These are phyloP conservation scores for Ophion ellenae DNA, from an alignment of 2,888 invertebrate genomes.

Conservation along the genomic window DNA sequence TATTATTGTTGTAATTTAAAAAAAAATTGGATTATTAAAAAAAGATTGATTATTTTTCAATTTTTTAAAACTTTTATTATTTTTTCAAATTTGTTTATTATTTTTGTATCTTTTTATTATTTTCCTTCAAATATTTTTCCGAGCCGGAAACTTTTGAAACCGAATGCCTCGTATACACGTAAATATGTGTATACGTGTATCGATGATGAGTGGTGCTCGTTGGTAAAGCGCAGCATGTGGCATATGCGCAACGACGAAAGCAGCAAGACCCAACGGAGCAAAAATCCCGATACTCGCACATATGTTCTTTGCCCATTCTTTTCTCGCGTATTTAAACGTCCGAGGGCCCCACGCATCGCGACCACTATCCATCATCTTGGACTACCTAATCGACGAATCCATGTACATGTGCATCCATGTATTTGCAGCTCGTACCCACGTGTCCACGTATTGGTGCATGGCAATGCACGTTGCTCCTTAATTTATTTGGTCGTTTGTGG, in stretches of 20 bases:
- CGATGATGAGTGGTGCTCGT: constrained; percentile 37
- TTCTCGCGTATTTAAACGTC: constrained; percentile 53
- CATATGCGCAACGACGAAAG: constrained; percentile 46
- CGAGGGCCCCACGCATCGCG: constrained; percentile 65
- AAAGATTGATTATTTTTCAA: too few species aligned
- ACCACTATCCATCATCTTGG: constrained; percentile 64
- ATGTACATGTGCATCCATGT: not conserved
- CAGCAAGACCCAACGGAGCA: constrained; percentile 27
- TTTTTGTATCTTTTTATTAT: too few species aligned
- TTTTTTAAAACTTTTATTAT: too few species aligned
- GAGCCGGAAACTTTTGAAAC: not conserved
- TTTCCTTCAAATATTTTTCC: too few species aligned
- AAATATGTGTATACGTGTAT: constrained; percentile 22
- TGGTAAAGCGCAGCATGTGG: constrained; percentile 66
- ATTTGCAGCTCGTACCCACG: not conserved
- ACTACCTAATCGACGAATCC: constrained; percentile 46
- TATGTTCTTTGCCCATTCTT: constrained; percentile 51
- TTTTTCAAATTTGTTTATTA: too few species aligned
- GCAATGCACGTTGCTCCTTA: constrained; percentile 24
- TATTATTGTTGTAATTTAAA: too few species aligned
- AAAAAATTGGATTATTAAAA: too few species aligned
- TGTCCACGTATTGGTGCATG: not conserved
- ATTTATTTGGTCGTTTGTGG: constrained; percentile 46
- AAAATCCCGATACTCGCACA: constrained; percentile 59
- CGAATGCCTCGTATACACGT: not conserved